A percentile compares a stretch with the other conserved stretches of the same genome.
phyloP scores from a whole-genome alignment of 2,797 vertebrate genomes.

The Adrianichthys oophorus region DNA sequence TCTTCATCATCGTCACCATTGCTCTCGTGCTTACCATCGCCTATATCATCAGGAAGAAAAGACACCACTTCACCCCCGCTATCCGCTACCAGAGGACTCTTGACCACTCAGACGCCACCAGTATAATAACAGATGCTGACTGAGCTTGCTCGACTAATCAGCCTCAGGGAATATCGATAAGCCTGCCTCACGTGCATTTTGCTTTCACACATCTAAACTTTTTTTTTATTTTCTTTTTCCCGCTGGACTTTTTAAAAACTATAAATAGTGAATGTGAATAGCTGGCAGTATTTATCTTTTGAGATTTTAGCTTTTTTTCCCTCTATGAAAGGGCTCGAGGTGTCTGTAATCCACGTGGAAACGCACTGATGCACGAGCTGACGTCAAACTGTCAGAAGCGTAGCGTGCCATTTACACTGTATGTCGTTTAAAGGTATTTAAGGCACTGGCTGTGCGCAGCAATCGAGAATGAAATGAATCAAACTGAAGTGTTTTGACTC shows the following conservation, averaged over 20 bases:
- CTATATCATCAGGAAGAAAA: slow-evolving; percentile 71
- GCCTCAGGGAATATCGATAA: slow-evolving; percentile 42
- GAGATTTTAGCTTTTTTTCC: slow-evolving; percentile 17
- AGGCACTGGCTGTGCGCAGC: background rate
- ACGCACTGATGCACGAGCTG: slow-evolving; percentile 35
- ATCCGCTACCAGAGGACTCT: slow-evolving; percentile 78
- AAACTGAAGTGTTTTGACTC: background rate
- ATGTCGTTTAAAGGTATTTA: background rate
- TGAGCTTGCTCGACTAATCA: slow-evolving; percentile 31
- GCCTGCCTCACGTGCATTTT: slow-evolving; percentile 41
- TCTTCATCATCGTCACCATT: slow-evolving; percentile 69
- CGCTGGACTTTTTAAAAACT: slow-evolving; percentile 34
- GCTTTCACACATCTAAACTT: slow-evolving; percentile 21
- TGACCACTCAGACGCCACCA: slow-evolving; percentile 71
- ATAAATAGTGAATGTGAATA: slow-evolving; percentile 61
- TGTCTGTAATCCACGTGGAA: slow-evolving; percentile 4
- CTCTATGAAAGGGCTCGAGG: slow-evolving; percentile 19
- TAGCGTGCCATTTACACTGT: slow-evolving; percentile 1
- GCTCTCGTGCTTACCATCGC: slow-evolving; percentile 32
- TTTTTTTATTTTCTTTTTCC: slow-evolving; percentile 56
- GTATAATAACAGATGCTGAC: slow-evolving; percentile 71
- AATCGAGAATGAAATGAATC: background rate
- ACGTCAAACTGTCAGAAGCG: slow-evolving; percentile 31
- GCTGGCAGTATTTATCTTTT: slow-evolving; percentile 45
- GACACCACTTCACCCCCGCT: slow-evolving; percentile 52